Evolutionary conservation across 2,888 invertebrate genomes (phyloP).

Genomic region (Pseudococcus viburni): DNA sequence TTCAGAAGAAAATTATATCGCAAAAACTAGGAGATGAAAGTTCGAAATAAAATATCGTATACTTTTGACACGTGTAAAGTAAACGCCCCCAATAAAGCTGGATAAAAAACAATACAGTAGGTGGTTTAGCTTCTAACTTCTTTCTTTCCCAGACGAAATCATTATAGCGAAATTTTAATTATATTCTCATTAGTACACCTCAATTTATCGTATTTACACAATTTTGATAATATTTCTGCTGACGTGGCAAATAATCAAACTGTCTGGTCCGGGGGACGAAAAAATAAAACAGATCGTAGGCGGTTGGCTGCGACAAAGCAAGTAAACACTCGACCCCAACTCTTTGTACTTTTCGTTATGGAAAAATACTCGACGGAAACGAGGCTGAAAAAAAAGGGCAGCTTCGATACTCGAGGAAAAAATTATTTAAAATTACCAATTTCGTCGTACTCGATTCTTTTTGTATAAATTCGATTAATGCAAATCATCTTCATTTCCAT

Average conservation of each 20-base stretch:
- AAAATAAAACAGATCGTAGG: not conserved
- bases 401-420: not conserved
- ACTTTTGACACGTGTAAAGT: too few relatives aligned
- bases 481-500: not conserved
- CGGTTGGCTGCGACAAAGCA: not conserved
- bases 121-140: not conserved
- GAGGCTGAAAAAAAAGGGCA: not conserved
- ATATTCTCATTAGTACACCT: not conserved
- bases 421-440: not conserved
- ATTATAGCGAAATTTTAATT: not conserved
- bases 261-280: not conserved
- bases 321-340: not conserved
- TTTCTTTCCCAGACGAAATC: not conserved
- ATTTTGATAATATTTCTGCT: not conserved
- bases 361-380: not conserved
- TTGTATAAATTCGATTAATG: not conserved
- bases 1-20: too few relatives aligned
- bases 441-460: not conserved
- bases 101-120: not conserved
- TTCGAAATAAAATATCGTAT: too few relatives aligned
- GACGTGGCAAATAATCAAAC: not conserved
- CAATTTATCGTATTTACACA: not conserved
- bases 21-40: too few relatives aligned
- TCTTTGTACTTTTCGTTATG: not conserved
- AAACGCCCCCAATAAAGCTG: too few relatives aligned